Evolutionary conservation across 2,113 vertebrate genomes (phyloP).

Genomic region (Vombatus ursinus): DNA sequence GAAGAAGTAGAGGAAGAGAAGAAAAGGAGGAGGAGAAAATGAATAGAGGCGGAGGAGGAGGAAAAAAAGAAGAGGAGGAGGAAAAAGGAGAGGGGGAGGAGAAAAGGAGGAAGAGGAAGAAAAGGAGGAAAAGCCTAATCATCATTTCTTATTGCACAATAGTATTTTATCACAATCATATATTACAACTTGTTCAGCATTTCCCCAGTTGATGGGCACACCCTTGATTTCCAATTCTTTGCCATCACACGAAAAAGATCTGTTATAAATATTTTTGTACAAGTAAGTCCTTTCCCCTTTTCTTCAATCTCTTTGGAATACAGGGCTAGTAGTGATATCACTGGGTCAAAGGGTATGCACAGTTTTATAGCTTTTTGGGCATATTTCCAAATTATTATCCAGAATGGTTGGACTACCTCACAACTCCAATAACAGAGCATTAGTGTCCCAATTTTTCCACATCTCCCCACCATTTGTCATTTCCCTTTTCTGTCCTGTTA

Average conservation of each 20-base stretch:
- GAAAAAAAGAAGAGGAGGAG: no score
- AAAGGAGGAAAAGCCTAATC: conserved; percentile 73
- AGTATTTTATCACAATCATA: background rate
- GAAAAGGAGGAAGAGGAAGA: no score
- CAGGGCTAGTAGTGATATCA: background rate
- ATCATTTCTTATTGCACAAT: background rate
- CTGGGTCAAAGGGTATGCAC: background rate
- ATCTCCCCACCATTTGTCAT: background rate
- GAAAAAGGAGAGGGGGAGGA: no score
- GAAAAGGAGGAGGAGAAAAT: background rate
- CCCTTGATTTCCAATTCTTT: background rate
- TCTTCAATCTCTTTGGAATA: background rate
- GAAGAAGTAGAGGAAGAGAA: background rate
- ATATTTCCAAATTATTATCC: background rate
- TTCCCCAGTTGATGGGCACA: background rate
- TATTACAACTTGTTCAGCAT: no score
- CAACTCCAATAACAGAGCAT: background rate
- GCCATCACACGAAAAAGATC: background rate
- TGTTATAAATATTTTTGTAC: no score
- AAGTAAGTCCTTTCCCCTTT: no score
- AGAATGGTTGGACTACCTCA: background rate
- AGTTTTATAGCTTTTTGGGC: background rate
- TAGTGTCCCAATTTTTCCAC: background rate
- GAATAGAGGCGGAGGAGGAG: no score
- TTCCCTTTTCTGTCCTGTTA: background rate